Conservation (phyloP, 1,140 invertebrate genomes). For the Triops longicaudatus region DNA sequence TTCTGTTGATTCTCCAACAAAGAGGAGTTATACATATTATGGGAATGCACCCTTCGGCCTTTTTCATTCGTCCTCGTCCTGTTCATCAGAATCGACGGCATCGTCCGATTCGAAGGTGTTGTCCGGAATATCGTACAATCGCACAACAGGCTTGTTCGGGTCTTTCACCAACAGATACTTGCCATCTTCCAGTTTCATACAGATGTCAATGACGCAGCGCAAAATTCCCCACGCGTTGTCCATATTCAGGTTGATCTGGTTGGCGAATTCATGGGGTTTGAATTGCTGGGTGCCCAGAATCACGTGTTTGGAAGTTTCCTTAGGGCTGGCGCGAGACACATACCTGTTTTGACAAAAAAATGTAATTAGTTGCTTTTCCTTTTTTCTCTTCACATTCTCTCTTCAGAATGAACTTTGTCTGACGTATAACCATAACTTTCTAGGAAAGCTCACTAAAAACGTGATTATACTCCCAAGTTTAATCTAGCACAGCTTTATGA, state of each 20-base stretch:
- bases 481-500: background rate
- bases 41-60: background rate
- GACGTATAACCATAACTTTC: background rate
- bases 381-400: background rate
- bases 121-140: constrained; percentile 94
- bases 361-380: background rate
- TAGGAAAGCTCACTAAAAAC: background rate
- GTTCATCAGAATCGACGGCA: constrained; percentile 74
- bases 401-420: background rate
- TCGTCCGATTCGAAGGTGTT: constrained; percentile 97
- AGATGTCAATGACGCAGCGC: constrained; percentile 95
- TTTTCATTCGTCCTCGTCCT: constrained; percentile 37
- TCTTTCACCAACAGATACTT: constrained; percentile 98
- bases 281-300: constrained; percentile 98
- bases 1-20: constrained; percentile 6
- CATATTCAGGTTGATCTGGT: constrained; percentile 98
- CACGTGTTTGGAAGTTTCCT: constrained; percentile 92
- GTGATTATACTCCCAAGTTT: background rate
- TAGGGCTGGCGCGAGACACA: constrained; percentile 84
- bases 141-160: constrained; percentile 94
- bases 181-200: constrained; percentile 96
- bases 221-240: constrained; percentile 99
- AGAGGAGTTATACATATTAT: constrained; percentile 5
- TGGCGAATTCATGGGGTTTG: constrained; percentile 95
- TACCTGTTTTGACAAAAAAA: constrained; percentile 48